These are phyloP conservation scores for Epinephelus fuscoguttatus DNA, from an alignment of 2,113 vertebrate species.

Conservation along the genomic window DNA sequence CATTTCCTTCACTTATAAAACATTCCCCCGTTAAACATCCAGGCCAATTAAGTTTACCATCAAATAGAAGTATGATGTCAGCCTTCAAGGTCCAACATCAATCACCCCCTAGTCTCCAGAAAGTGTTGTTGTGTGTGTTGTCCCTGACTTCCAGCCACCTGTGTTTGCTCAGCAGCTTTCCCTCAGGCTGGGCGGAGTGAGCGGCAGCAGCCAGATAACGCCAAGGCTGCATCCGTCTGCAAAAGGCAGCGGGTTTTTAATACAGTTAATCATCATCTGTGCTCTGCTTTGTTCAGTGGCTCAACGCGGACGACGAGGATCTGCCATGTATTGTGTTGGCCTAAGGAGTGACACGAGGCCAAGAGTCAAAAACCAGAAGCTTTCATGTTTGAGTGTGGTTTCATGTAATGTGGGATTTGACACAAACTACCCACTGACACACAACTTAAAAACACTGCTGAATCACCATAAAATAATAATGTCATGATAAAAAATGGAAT, in stretches of 20 bases:
- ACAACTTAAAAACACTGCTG: neutral
- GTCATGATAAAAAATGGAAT: too few relatives aligned
- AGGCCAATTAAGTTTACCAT: neutral
- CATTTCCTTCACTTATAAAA: neutral
- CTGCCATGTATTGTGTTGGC: conserved; percentile 29
- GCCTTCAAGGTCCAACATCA: conserved; percentile 19
- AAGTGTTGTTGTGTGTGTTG: conserved; percentile 75
- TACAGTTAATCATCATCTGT: conserved; percentile 91
- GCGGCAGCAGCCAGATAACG: conserved; percentile 89
- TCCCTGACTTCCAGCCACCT: conserved; percentile 93
- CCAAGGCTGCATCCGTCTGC: conserved; percentile 74
- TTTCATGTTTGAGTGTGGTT: conserved; percentile 11
- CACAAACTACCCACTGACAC: neutral
- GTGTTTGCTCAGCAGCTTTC: conserved; percentile 96
- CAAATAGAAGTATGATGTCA: conserved; percentile 1
- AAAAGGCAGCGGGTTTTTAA: conserved; percentile 84
- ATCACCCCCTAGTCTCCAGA: neutral
- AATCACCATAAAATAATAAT: neutral
- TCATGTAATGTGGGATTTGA: conserved; percentile 1
- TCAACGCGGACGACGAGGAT: conserved; percentile 18
- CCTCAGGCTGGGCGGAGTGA: conserved; percentile 66
- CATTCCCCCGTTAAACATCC: neutral
- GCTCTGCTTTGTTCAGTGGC: conserved; percentile 72
- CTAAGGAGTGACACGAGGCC: conserved; percentile 28
- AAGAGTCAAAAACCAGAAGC: conserved; percentile 29